Conservation (phyloP, 2,113 vertebrate genomes). For the Hyaena hyaena region DNA sequence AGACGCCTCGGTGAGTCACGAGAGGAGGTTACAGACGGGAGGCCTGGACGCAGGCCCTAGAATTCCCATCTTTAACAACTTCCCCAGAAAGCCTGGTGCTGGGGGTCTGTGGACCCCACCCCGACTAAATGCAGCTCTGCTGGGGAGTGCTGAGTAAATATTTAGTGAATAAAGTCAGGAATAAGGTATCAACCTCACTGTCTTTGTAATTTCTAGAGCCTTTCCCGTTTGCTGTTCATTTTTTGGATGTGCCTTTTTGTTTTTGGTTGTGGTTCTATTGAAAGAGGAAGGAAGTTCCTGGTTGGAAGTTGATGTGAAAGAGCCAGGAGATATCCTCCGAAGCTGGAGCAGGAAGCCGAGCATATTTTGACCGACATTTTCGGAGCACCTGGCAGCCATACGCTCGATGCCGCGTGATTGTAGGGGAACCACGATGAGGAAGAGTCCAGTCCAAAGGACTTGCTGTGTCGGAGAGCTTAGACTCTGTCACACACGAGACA, state of each 20-base stretch:
- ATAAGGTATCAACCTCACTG: no score
- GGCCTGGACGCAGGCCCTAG: background rate
- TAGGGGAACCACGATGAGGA: background rate
- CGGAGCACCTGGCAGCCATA: accelerated
- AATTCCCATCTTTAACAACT: background rate
- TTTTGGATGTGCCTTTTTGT: background rate
- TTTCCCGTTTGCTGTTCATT: background rate
- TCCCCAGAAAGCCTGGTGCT: background rate
- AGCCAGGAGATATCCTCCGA: background rate
- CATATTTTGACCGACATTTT: background rate
- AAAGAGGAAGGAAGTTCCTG: background rate
- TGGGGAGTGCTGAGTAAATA: no score
- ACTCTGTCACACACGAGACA: accelerated
- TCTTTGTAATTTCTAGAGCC: background rate
- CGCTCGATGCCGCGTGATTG: accelerated
- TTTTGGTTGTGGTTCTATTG: background rate
- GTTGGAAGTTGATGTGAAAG: background rate
- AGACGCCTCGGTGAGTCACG: background rate
- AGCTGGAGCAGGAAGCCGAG: background rate
- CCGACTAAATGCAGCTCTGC: accelerated
- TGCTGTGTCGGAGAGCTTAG: background rate
- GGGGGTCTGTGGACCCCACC: background rate
- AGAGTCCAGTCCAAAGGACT: accelerated
- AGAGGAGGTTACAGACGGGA: background rate
- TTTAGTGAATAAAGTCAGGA: no score